Base-by-base conservation (phyloP, 2,113 vertebrate species). In the Hippocampus comes region DNA sequence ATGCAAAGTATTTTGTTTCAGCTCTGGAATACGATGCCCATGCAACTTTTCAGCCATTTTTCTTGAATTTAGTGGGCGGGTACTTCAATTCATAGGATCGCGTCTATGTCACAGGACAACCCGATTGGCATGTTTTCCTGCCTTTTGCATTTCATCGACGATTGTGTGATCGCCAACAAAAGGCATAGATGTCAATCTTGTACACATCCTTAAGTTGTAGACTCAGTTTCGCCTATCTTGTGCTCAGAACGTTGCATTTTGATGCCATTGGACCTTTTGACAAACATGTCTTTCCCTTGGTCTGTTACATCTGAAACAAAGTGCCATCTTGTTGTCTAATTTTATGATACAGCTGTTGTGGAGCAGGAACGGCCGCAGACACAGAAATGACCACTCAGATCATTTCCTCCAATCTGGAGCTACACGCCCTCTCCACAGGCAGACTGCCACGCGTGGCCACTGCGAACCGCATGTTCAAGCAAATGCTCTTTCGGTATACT, bases 311-410 rank as follows among this genome's bases (percentile, higher is more conserved):
- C 63, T 3, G 11, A 9, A 10, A 63, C 38, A 17, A 23, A 2
- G 48, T 38, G 41, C 51, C 9, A 5, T 21, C 21, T 6, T 49
- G 51, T 11, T 68, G 18, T 84, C 56, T 69, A 10, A 66, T 8
- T 65, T 71, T 57, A 1, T 63, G 63, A 1, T 77, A 5, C 70
- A 99, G 97, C 71, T 99, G 97, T 63, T 99, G 97, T 5, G 97
- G 97, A 17, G 97, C 97, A 0, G 97, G 97, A 21, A 99, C 97
- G 2, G 97, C 97, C 42, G 97, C 97, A 25, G 97, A 99, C 82
- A 99, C 97, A 0, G 97, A 99, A 82, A 97, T 99, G 95, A 99
- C 97, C 9, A 99, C 97, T 21, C 96, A 98, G 83, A 91, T 99
- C 63, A 99, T 99, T 87, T 98, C 97, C 67, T 99, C 97, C 76